phyloP scores from a whole-genome alignment of 2,797 vertebrate species.

The Euphonia xanthogaster region DNA sequence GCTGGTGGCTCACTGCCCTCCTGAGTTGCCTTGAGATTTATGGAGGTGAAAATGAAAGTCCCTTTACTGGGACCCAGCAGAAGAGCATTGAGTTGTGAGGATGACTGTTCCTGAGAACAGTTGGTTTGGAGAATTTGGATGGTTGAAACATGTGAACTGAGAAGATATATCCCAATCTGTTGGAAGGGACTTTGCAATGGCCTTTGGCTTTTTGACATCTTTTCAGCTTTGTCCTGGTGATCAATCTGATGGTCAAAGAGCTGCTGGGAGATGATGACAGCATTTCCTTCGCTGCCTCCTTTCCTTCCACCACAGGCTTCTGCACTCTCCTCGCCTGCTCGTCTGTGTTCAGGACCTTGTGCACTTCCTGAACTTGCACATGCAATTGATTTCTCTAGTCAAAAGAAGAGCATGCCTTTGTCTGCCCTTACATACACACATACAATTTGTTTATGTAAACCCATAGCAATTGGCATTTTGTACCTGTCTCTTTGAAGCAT shows the following conservation, averaged over 20 bases:
- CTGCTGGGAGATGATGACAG: background rate
- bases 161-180: background rate
- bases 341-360: background rate
- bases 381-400: background rate
- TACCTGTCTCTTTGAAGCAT: background rate
- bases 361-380: background rate
- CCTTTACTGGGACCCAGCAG: background rate
- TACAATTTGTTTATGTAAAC: background rate
- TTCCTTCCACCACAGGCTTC: background rate
- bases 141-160: background rate
- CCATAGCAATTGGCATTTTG: background rate
- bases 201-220: background rate
- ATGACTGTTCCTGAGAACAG: background rate
- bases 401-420: background rate
- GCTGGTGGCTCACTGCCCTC: background rate
- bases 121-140: background rate
- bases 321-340: background rate
- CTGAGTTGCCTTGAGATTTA: background rate
- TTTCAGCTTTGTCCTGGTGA: background rate
- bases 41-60: background rate
- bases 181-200: background rate
- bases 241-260: background rate
- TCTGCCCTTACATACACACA: rapidly evolving
- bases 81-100: background rate
- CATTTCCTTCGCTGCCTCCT: background rate